These are phyloP conservation scores for Lophotriccus pileatus DNA, from an alignment of 2,797 vertebrate species.

Conservation along the genomic window DNA sequence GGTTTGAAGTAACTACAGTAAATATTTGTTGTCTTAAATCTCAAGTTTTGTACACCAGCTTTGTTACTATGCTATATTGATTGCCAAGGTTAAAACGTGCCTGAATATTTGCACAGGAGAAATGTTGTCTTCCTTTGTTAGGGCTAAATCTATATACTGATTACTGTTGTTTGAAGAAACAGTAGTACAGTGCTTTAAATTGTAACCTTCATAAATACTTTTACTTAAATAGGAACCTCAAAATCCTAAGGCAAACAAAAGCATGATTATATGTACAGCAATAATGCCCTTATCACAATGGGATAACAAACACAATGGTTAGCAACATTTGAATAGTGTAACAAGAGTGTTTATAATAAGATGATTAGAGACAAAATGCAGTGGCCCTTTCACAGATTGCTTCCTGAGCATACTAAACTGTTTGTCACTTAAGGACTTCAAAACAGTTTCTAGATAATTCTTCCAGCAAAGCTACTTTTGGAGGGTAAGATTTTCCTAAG, in stretches of 20 bases:
- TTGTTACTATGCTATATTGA: not conserved
- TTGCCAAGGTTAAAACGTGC: slow-evolving; percentile 31
- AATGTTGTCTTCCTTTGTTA: not conserved
- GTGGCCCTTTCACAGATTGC: not conserved
- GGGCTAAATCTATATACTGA: slow-evolving; percentile 24
- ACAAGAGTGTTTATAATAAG: not conserved
- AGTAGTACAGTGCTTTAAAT: slow-evolving; percentile 8
- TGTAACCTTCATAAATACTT: slow-evolving; percentile 47
- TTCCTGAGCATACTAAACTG: not conserved
- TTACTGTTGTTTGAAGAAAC: slow-evolving; percentile 24
- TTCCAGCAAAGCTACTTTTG: not conserved
- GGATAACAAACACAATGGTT: slow-evolving; percentile 50
- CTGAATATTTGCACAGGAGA: slow-evolving; percentile 33
- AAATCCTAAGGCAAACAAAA: slow-evolving; percentile 48
- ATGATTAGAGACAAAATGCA: slow-evolving; percentile 4
- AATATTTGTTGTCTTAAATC: slow-evolving; percentile 42
- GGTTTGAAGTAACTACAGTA: not conserved
- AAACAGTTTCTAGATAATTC: not conserved
- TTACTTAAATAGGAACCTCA: slow-evolving; percentile 44
- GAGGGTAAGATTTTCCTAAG: not conserved
- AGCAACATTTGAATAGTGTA: slow-evolving; percentile 26
- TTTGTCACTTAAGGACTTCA: not conserved
- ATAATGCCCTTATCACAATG: slow-evolving; percentile 36
- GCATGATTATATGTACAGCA: slow-evolving; percentile 13
- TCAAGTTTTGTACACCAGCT: slow-evolving; percentile 21